Base-by-base conservation (phyloP, 2,113 vertebrate genomes). In the Lepus americanus region DNA sequence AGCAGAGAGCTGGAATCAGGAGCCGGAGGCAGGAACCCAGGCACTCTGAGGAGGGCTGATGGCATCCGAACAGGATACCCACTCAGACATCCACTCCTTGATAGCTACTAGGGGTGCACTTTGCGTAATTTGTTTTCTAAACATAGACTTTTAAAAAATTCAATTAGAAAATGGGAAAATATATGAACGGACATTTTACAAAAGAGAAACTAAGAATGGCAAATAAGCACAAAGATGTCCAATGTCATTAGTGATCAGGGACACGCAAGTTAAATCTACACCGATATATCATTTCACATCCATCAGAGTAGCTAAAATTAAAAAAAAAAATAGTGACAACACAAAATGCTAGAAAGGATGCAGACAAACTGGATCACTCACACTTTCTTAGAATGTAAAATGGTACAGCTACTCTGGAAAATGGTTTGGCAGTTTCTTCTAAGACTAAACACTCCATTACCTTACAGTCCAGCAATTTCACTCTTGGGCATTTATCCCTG, bases 391-490 rank as follows among this genome's bases (percentile, higher is more conserved):
- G 63, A 14, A 10, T 22, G 16, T 70, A 87, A 88, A 89, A 67
- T 7, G 25, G 61, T 53, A 44, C 9, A 53, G 61, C 19, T 63
- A 72, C 61, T 85, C 61, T 76, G 29, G 61, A 90, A 90, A 92
- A 86, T 31, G 25, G 33, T 16, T 70, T 80, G 31, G 20, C 27
- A 76, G 25, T 81, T 92, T 76, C 81, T 88, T 81, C 80, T 83
- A 69, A 83, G 87, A 93, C 29, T 66, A 49, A 84, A 72, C 33
- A 81, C 39, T 22, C 17, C 86, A 74, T 82, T 92, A 63, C 33
- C 29, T 66, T 83, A 79, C 1, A 20, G 80, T 61, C 44, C 67
- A 78, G 82, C 17, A 81, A 72, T 83, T 93, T 70, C 22, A 70
- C 29, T 59, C 87, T 70, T 53, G 19, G 64, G 59, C 83, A 89